Base-by-base conservation (phyloP, 2,797 vertebrate species). In the Nyctalus aviator region DNA sequence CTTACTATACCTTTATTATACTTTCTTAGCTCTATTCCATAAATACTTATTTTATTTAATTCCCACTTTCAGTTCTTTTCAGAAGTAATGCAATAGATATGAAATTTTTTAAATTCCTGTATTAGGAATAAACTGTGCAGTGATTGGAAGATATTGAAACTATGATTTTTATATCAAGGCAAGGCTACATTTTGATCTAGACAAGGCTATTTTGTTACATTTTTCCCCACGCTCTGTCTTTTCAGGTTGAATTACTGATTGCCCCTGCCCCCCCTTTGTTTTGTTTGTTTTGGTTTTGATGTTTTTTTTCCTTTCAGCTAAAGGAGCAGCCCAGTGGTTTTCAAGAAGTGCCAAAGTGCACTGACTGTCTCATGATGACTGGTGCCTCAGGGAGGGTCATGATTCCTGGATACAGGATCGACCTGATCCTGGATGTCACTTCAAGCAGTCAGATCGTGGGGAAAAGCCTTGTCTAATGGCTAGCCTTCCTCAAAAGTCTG, bases 271-370 rank as follows among this genome's bases (percentile, higher is more conserved):
- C 73, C 95, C 96, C 96, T 94, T 93, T 97, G 96, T 97, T 97
- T 97, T 97, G 96, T 97, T 97, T 96, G 97, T 97, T 97, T 96
- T 97, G 96, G 96, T 97, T 97, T 97, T 97, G 97, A 97, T 97
- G 96, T 97, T 97, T 93, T 95, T 97, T 97, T 97, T 97, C 97
- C 97, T 97, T 97, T 97, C 97, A 97, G 97, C 97, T 97, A 97
- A 97, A 97, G 97, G 96, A 97, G 96, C 96, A 97, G 94, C 90
- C 97, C 96, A 96, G 95, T 97, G 97, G 94, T 93, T 97, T 96
- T 97, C 96, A 93, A 97, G 96, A 97, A 97, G 97, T 97, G 97
- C 96, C 90, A 97, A 97, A 96, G 96, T 97, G 97, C 97, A 97
- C 97, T 97, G 96, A 97, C 97, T 90, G 95, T 95, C 96, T 96